Evolutionary conservation across 1,140 invertebrate genomes (phyloP), one percentile per base, ranked within the genome.

Genomic region (Heliconius himera): DNA sequence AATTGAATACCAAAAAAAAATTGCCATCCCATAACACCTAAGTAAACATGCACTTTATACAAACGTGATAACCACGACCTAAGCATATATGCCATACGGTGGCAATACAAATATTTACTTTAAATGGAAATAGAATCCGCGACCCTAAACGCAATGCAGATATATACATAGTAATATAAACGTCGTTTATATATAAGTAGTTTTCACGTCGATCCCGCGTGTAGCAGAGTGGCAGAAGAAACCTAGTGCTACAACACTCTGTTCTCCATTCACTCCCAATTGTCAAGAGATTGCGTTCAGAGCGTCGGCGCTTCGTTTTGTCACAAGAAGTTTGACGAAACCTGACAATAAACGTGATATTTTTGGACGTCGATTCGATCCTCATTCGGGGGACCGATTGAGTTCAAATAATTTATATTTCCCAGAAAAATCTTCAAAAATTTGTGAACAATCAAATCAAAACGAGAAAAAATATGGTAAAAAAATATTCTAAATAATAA

Each of bases 21-120:
- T 54, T 11, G n/a, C 3, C n/a, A 56, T 56, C 54, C n/a, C 54
- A 56, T 56, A 56, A 22, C 54, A 22, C 54, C 54, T 22, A 56
- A 56, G 54, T 56, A 56, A 56, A 56, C 54, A 56, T 22, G n/a
- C 20, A 56, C 54, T 56, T 22, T 56, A 56, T 56, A 56, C 20
- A 22, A 56, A 56, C 54, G n/a, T 22, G 49, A 51, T 51, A 51
- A 51, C 49, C 9, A n/a, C n/a, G 54, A 22, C 54, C 54, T 56
- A 56, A 22, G 54, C 54, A 56, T 56, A 56, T 22, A 56, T 22
- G 54, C 54, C 8, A 56, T 56, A 22, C 54, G 54, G n/a, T 56
- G 54, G 8, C 54, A 56, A n/a, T n/a, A 56, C 54, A 56, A 56
- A 56, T 56, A 56, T 56, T 56, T 56, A 56, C 54, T 56, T n/a